Evolutionary conservation across 2,888 invertebrate species (phyloP).

Genomic region (Aleiodes alternator): DNA sequence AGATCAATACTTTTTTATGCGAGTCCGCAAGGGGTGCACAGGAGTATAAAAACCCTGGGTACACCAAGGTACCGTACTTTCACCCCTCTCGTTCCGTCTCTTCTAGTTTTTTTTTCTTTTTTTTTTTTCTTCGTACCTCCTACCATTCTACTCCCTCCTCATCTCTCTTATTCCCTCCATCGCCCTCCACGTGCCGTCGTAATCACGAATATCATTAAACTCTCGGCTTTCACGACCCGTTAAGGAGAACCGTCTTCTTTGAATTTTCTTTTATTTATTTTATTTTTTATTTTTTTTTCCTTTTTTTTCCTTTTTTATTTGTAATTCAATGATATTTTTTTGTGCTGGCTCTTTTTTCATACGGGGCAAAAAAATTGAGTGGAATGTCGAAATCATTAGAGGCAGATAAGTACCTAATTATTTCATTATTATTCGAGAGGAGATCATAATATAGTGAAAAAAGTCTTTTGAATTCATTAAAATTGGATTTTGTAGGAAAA

Average conservation of each 20-base stretch:
- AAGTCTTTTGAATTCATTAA: constrained; percentile 1
- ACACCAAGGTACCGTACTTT: constrained; percentile 43
- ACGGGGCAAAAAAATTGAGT: not conserved
- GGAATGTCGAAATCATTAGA: constrained; percentile 8
- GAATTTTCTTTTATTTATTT: constrained; percentile 45
- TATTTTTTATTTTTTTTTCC: constrained; percentile 47
- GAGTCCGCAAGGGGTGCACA: constrained; percentile 59
- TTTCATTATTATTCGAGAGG: constrained; percentile 4
- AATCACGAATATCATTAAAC: constrained; percentile 76
- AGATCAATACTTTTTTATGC: constrained; percentile 75
- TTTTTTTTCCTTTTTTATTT: constrained; percentile 43
- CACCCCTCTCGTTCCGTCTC: constrained; percentile 10
- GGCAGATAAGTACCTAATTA: constrained; percentile 10
- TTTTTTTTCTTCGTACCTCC: constrained; percentile 45
- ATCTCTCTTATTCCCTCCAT: constrained; percentile 52
- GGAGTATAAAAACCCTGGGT: constrained; percentile 51
- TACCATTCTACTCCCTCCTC: constrained; percentile 34
- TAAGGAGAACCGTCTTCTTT: constrained; percentile 44
- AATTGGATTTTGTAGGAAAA: too few relatives aligned
- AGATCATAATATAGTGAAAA: too few relatives aligned
- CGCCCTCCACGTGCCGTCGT: constrained; percentile 71
- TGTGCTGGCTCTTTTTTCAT: not conserved
- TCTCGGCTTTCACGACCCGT: constrained; percentile 70
- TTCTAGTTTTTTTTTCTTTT: constrained; percentile 10
- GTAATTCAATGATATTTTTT: constrained; percentile 28